These are phyloP conservation scores for Motacilla tschutschensis DNA, from an alignment of 2,113 vertebrate species.

Conservation along the genomic window DNA sequence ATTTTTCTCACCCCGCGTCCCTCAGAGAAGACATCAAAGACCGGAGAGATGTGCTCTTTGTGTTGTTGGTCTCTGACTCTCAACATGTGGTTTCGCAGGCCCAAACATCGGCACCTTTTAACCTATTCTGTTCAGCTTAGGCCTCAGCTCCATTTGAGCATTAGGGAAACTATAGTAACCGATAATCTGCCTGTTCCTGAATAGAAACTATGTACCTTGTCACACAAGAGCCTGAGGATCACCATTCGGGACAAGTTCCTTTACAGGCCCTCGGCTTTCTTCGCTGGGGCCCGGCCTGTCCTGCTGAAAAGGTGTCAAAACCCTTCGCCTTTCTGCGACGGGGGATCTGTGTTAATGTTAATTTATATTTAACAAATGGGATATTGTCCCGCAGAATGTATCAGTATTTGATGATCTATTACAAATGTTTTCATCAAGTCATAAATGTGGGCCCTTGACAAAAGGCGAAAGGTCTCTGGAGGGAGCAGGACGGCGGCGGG, in stretches of 20 bases:
- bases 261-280: conserved; percentile 88
- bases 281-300: conserved; percentile 82
- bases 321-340: conserved; percentile 68
- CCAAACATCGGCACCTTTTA: conserved; percentile 98
- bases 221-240: conserved; percentile 91
- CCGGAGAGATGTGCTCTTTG: conserved; percentile 85
- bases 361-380: conserved; percentile 87
- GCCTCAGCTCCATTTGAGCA: conserved; percentile 92
- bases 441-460: conserved; percentile 71
- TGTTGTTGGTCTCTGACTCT: conserved; percentile 93
- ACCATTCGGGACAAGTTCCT: conserved; percentile 89
- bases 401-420: conserved; percentile 86
- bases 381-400: conserved; percentile 78
- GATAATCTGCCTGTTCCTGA: conserved; percentile 96
- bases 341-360: conserved; percentile 80
- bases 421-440: conserved; percentile 80
- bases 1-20: conserved; percentile 78
- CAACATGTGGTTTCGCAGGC: conserved; percentile 97
- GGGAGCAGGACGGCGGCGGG: background rate
- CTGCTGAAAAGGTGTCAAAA: conserved; percentile 83
- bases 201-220: conserved; percentile 99
- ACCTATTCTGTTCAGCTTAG: conserved; percentile 99
- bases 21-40: conserved; percentile 97
- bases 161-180: conserved; percentile 99
- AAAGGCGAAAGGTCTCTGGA: conserved; percentile 64